Evolutionary conservation across 1,140 invertebrate species (phyloP).

Genomic region (Polypedilum vanderplanki): DNA sequence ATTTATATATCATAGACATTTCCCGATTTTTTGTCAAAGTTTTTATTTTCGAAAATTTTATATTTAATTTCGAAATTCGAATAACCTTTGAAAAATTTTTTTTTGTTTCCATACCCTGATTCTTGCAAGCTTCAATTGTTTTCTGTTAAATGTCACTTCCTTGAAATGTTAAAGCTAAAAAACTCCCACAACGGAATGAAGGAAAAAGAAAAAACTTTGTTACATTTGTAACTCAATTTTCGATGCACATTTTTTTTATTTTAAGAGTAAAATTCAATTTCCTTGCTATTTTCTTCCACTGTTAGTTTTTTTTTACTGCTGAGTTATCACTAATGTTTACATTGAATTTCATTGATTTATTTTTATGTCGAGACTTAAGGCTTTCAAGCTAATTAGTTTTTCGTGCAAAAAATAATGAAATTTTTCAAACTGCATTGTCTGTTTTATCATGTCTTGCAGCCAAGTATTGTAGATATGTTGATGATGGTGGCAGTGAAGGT

Average conservation of each 20-base stretch:
- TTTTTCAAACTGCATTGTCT: background rate
- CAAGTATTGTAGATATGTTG: background rate
- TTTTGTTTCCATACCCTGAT: too few relatives aligned
- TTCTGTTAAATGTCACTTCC: too few relatives aligned
- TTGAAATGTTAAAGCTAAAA: background rate
- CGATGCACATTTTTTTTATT: constrained; percentile 3
- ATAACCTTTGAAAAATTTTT: too few relatives aligned
- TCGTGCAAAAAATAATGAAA: constrained; percentile 25
- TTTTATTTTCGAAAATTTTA: too few relatives aligned
- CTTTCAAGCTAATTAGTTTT: constrained; percentile 28
- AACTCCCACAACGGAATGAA: background rate
- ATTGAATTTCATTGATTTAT: constrained; percentile 24
- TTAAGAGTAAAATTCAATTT: background rate
- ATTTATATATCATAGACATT: too few relatives aligned
- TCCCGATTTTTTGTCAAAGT: too few relatives aligned
- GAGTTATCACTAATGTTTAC: constrained; percentile 22
- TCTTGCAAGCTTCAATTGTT: too few relatives aligned
- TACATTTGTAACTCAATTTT: constrained; percentile 28
- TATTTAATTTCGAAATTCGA: too few relatives aligned
- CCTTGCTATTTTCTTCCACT: background rate
- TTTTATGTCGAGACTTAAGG: background rate
- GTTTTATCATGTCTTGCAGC: background rate
- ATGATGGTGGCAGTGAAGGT: background rate
- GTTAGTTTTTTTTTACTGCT: background rate
- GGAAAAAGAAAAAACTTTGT: constrained; percentile 24